Evolutionary conservation across 2,113 vertebrate genomes (phyloP).

Genomic region (Podiceps cristatus): DNA sequence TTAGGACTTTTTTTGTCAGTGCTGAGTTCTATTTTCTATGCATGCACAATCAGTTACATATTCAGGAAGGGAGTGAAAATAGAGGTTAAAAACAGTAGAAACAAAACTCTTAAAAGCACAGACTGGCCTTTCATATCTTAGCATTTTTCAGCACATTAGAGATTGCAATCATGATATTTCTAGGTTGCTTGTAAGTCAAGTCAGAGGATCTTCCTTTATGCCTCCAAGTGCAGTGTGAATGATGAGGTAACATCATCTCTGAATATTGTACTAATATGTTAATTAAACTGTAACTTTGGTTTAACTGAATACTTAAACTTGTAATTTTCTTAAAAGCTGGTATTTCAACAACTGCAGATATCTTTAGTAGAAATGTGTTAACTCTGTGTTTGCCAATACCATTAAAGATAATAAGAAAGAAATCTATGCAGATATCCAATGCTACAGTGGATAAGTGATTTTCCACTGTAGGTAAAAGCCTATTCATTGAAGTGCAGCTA

Average conservation of each 20-base stretch:
- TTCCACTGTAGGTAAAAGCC: slow-evolving; percentile 67
- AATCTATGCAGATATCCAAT: slow-evolving; percentile 27
- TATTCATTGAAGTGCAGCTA: slow-evolving; percentile 63
- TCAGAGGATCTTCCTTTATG: neutral
- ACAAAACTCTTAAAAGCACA: neutral
- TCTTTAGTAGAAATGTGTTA: slow-evolving; percentile 37
- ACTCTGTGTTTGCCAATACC: slow-evolving; percentile 55
- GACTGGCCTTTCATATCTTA: neutral
- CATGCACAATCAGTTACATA: neutral
- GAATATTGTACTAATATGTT: neutral
- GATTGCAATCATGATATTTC: neutral
- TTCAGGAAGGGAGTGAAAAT: neutral
- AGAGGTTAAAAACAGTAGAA: neutral
- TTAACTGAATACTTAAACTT: slow-evolving; percentile 2
- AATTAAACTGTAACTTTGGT: slow-evolving; percentile 22
- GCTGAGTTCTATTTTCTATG: neutral
- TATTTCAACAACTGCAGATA: neutral
- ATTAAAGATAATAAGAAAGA: slow-evolving; percentile 59
- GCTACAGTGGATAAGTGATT: slow-evolving; percentile 56
- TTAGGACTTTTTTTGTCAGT: neutral
- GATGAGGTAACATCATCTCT: neutral
- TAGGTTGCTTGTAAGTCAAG: neutral
- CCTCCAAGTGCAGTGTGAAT: neutral
- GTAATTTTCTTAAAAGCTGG: neutral
- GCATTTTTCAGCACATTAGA: neutral